phyloP scores from a whole-genome alignment of 2,797 vertebrate genomes.

The Argyrosomus regius region DNA sequence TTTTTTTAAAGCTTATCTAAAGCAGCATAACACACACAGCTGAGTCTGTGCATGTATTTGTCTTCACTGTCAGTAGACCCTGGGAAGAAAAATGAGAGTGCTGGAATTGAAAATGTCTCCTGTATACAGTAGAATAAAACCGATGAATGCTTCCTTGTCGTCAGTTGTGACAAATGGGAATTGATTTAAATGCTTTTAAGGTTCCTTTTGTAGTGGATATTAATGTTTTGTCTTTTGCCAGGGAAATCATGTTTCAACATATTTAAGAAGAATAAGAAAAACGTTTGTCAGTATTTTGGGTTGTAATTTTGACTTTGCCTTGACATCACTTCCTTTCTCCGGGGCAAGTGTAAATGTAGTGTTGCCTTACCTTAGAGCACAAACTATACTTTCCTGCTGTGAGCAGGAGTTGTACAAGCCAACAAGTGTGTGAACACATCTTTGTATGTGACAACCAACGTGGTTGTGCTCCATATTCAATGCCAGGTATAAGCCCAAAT shows the following conservation, averaged over 20 bases:
- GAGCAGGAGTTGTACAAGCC: neutral
- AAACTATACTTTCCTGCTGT: neutral
- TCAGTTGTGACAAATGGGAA: slow-evolving; percentile 13
- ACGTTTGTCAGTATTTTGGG: neutral
- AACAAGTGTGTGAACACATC: neutral
- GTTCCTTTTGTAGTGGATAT: neutral
- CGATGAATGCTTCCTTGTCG: slow-evolving; percentile 9
- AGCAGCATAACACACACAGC: slow-evolving; percentile 43
- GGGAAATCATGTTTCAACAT: neutral
- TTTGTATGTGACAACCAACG: neutral
- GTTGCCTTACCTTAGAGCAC: too few relatives aligned
- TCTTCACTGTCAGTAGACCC: slow-evolving; percentile 28
- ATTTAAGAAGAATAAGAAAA: neutral
- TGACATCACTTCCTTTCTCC: too few relatives aligned
- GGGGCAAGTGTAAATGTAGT: too few relatives aligned
- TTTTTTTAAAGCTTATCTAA: slow-evolving; percentile 16
- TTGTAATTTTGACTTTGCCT: neutral
- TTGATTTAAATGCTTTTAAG: neutral
- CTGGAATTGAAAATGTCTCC: slow-evolving; percentile 31
- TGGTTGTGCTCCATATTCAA: neutral
- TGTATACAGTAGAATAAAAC: slow-evolving; percentile 23
- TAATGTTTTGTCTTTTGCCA: slow-evolving; percentile 13
- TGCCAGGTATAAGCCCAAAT: neutral
- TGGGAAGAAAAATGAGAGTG: slow-evolving; percentile 9
- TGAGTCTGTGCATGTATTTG: slow-evolving; percentile 22